Conservation (phyloP, 2,888 invertebrate species). For the Drosophila kambysellisi region DNA sequence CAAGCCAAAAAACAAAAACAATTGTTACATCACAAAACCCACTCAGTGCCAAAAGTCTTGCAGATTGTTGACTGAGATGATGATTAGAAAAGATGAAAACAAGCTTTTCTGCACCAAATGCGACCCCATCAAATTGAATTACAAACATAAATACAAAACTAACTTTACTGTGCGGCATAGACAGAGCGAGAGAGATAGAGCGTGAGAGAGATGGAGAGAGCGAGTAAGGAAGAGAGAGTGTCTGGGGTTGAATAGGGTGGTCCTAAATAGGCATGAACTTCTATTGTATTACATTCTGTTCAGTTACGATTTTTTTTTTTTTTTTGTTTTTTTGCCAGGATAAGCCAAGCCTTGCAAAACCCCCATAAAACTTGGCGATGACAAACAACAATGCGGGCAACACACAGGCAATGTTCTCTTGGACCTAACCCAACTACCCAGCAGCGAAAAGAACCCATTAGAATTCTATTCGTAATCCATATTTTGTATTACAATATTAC, state of each 20-base stretch:
- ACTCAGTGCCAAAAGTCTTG: slow-evolving; percentile 1
- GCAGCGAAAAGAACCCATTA: not conserved
- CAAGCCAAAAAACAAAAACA: not conserved
- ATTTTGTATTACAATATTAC: not conserved
- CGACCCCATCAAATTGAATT: slow-evolving; percentile 34
- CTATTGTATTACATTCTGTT: slow-evolving; percentile 50
- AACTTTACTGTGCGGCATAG: slow-evolving; percentile 10
- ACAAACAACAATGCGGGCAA: slow-evolving; percentile 67
- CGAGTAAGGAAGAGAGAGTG: not conserved
- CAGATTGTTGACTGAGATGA: slow-evolving; percentile 1
- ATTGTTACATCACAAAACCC: not conserved
- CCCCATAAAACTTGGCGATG: slow-evolving; percentile 72
- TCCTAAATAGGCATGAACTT: slow-evolving; percentile 64
- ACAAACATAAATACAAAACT: slow-evolving; percentile 49
- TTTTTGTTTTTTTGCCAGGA: slow-evolving; percentile 37
- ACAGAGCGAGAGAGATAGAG: slow-evolving; percentile 38
- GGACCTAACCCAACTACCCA: slow-evolving; percentile 66
- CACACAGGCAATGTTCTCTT: slow-evolving; percentile 34
- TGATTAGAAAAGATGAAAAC: slow-evolving; percentile 11
- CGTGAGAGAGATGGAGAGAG: too few species aligned
- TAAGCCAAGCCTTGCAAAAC: slow-evolving; percentile 50
- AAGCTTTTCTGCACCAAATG: slow-evolving; percentile 17
- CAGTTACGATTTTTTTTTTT: not conserved
- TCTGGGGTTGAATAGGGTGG: slow-evolving; percentile 27
- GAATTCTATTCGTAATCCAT: not conserved